Conservation (phyloP, 2,113 vertebrate genomes). For the Elephantulus edwardii region DNA sequence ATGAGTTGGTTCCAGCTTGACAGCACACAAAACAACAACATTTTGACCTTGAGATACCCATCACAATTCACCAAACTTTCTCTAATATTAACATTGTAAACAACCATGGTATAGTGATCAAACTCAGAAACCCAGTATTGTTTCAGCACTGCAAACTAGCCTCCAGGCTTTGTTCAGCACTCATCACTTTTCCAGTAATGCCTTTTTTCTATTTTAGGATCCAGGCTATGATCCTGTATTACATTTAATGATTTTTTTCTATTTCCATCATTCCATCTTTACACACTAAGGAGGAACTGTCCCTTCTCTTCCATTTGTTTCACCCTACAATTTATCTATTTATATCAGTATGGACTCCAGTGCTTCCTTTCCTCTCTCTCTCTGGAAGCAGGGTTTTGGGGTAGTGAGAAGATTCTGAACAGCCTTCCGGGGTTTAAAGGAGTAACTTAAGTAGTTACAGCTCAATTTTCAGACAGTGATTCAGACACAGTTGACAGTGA, state of each 20-base stretch:
- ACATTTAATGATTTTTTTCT: constrained; percentile 32
- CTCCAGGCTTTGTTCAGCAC: not conserved
- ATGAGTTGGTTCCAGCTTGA: too few species aligned
- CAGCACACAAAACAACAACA: too few species aligned
- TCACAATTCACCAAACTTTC: not conserved
- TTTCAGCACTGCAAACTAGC: not conserved
- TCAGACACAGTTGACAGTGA: not conserved
- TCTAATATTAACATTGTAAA: not conserved
- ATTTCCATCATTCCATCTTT: not conserved
- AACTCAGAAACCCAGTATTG: not conserved
- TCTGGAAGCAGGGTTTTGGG: not conserved
- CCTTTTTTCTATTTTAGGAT: not conserved
- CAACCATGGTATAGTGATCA: not conserved
- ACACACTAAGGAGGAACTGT: not conserved
- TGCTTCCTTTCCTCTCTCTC: not conserved
- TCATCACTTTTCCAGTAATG: not conserved
- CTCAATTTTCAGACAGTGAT: not conserved
- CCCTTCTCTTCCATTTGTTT: not conserved
- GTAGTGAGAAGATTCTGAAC: not conserved
- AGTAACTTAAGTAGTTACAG: not conserved
- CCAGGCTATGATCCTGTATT: not conserved
- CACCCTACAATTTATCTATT: not conserved
- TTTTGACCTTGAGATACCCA: too few species aligned
- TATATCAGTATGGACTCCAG: not conserved
- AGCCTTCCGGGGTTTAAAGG: not conserved